phyloP scores from a whole-genome alignment of 2,797 vertebrate species.

The Dromococcyx pavoninus region DNA sequence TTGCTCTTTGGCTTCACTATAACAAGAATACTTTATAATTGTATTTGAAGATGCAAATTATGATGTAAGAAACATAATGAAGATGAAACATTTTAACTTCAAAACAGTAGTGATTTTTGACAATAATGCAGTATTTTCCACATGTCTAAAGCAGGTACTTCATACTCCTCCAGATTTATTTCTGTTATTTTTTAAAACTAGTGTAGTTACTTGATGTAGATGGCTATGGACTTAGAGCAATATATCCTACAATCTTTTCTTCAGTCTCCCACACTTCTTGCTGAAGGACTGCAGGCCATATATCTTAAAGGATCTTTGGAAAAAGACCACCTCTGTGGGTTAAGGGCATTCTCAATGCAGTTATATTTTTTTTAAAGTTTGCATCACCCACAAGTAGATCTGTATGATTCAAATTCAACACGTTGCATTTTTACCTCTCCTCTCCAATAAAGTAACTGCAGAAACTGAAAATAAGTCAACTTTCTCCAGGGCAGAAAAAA shows the following conservation, averaged over 20 bases:
- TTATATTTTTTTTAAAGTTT: neutral
- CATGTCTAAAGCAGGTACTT: neutral
- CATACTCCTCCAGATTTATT: neutral
- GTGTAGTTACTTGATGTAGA: neutral
- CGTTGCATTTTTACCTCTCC: neutral
- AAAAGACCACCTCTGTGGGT: neutral
- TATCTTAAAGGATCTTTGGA: neutral
- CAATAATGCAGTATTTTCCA: neutral
- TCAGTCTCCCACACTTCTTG: too few relatives aligned
- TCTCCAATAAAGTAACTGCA: neutral
- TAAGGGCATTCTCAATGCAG: neutral
- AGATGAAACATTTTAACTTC: neutral
- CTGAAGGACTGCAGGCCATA: neutral
- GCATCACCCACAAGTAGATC: neutral
- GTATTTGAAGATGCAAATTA: constrained; percentile 1
- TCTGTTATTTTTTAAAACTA: neutral
- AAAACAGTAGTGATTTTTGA: neutral
- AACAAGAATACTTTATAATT: neutral
- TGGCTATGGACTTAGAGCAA: neutral
- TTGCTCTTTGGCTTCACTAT: neutral
- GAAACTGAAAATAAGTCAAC: neutral
- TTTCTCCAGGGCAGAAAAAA: neutral
- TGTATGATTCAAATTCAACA: neutral
- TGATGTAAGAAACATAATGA: neutral
- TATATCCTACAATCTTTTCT: too few relatives aligned